phyloP scores from a whole-genome alignment of 2,797 vertebrate genomes.

The Spea hammondii region DNA sequence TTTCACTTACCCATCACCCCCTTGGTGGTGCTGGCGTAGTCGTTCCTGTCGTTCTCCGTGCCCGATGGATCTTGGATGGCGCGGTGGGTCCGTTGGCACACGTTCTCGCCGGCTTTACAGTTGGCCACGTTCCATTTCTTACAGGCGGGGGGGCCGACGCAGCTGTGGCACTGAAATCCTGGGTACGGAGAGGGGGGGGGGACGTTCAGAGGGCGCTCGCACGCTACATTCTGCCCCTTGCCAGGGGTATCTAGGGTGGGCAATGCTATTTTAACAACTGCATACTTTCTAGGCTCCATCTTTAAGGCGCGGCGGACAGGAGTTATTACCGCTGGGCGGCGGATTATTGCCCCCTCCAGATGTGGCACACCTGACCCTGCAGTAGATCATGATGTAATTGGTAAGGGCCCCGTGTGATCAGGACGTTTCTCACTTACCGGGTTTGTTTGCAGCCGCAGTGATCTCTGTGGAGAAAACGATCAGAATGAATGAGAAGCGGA shows the following conservation, averaged over 20 bases:
- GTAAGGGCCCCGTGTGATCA: too few species aligned
- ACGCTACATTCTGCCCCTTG: too few species aligned
- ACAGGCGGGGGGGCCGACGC: not conserved
- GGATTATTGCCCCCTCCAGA: too few species aligned
- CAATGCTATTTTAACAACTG: too few species aligned
- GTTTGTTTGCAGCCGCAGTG: not conserved
- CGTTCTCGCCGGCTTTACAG: not conserved
- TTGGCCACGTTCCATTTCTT: not conserved
- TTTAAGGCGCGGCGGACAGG: not conserved
- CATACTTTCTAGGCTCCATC: too few species aligned
- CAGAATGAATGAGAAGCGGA: too few species aligned
- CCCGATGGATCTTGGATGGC: not conserved
- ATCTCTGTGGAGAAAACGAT: too few species aligned
- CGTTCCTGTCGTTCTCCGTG: not conserved
- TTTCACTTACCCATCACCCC: not conserved
- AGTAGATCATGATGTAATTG: too few species aligned
- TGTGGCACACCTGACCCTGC: too few species aligned
- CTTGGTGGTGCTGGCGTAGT: not conserved
- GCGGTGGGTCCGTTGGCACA: not conserved
- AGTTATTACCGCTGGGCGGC: not conserved
- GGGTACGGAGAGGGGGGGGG: not conserved
- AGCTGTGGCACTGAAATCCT: not conserved
- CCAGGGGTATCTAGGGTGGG: too few species aligned
- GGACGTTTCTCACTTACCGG: not conserved
- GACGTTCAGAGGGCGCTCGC: too few species aligned